Base-by-base conservation (phyloP, 2,888 invertebrate species). In the Glaucopsyche alexis region DNA sequence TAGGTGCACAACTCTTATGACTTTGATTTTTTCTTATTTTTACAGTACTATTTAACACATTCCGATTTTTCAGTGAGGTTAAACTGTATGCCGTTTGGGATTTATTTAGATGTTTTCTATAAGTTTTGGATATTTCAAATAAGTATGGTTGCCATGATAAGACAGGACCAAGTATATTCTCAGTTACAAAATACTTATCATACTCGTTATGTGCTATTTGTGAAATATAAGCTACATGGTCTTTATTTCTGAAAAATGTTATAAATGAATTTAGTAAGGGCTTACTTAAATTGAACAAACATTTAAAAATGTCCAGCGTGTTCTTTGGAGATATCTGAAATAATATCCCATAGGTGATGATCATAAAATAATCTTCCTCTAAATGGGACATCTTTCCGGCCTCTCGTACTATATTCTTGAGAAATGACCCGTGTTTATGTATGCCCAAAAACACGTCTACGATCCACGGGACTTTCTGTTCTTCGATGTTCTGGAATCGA, bases 151-250 rank as follows among this genome's bases (percentile, higher is more conserved):
- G 91, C 92, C 91, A 92, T 55, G 83, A 81, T 78, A 93, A 84
- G 45, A 94, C 82, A 1, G 94, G 94, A 60, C 82, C 80, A 38
- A 94, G 85, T 69, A 95, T 91, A 76, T 90, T 89, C 55, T 93
- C 87, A 5, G 94, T 85, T 38, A 94, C 87, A 78, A 90, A 94
- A 47, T 83, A 86, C 64, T 90, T 89, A 74, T 94, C 94, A 78
- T 94, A 95, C 78, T 85, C 80, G 64, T 81, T 78, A 78, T 93
- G 90, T 47, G 93, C 94, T 74, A 89, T 83, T 83, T 92, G 87
- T 14, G 93, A 87, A 75, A 94, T 86, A 55, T 83, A 85, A 52
- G 88, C 81, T 69, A 94, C 81, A 71, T 89, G 87, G 79, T 93
- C 90, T 78, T 93, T 89, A 72, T 88, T 87, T 49, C 86, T 84